These are phyloP conservation scores for Onychorhynchus coronatus DNA, from an alignment of 2,113 vertebrate genomes.

Conservation along the genomic window DNA sequence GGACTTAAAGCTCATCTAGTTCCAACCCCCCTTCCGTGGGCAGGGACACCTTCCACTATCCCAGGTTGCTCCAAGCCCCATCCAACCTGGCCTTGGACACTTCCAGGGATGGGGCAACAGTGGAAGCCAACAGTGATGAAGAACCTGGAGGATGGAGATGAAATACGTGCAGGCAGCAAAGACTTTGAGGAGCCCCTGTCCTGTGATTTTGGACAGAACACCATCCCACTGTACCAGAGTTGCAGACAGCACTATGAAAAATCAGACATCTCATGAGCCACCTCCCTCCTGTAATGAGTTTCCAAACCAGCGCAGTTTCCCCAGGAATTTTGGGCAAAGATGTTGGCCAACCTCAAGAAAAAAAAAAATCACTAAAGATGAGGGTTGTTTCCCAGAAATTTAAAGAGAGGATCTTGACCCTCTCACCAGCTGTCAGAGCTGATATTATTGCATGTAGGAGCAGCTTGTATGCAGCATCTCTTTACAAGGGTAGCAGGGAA, in stretches of 20 bases:
- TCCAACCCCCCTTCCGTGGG: neutral
- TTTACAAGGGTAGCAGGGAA: conserved; percentile 16
- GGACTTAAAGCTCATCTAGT: neutral
- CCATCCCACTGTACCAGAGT: neutral
- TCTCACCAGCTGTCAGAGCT: conserved; percentile 2
- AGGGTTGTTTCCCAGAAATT: neutral
- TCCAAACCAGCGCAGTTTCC: neutral
- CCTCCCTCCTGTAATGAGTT: neutral
- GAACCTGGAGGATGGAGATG: neutral
- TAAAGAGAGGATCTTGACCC: neutral
- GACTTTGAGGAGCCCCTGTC: neutral
- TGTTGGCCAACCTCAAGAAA: neutral
- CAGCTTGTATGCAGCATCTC: neutral
- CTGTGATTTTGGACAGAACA: neutral
- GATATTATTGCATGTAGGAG: neutral
- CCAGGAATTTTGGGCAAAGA: neutral
- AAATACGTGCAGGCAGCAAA: neutral
- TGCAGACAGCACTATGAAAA: neutral
- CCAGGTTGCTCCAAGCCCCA: neutral
- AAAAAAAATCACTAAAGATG: neutral
- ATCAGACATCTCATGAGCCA: neutral
- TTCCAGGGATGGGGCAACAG: neutral
- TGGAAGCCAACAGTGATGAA: neutral
- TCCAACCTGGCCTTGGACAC: neutral
- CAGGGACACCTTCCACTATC: neutral